Evolutionary conservation across 2,797 vertebrate genomes (phyloP).

Genomic region (Poeciliopsis presidionis): DNA sequence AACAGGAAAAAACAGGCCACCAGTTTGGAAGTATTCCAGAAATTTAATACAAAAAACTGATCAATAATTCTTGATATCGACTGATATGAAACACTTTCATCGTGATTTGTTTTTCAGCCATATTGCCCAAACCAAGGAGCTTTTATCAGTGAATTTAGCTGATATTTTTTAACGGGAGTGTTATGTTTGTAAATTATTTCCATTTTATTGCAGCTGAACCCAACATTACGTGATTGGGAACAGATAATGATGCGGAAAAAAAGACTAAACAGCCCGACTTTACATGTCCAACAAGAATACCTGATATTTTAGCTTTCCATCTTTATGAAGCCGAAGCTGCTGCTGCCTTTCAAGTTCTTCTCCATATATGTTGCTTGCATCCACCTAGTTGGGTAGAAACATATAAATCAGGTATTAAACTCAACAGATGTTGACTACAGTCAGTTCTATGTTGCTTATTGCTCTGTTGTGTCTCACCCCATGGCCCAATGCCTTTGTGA

Average conservation of each 20-base stretch:
- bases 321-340: slow-evolving; percentile 86
- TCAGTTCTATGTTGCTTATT: not conserved
- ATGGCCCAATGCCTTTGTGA: slow-evolving; percentile 90
- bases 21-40: no score
- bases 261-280: not conserved
- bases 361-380: slow-evolving; percentile 91
- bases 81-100: no score
- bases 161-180: not conserved
- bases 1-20: no score
- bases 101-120: no score
- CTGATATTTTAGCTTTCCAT: slow-evolving; percentile 95
- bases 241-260: not conserved
- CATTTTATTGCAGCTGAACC: not conserved
- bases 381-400: slow-evolving; percentile 81
- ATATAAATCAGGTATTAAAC: not conserved
- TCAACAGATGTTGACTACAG: not conserved
- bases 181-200: not conserved
- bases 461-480: slow-evolving; percentile 83
- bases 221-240: not conserved
- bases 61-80: no score
- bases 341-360: slow-evolving; percentile 86
- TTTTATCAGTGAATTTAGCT: not conserved
- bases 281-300: slow-evolving; percentile 64
- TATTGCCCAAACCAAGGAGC: no score
- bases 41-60: no score